Conservation (phyloP, 92 coral and sea anemone genomes). For the Siderastrea radians region DNA sequence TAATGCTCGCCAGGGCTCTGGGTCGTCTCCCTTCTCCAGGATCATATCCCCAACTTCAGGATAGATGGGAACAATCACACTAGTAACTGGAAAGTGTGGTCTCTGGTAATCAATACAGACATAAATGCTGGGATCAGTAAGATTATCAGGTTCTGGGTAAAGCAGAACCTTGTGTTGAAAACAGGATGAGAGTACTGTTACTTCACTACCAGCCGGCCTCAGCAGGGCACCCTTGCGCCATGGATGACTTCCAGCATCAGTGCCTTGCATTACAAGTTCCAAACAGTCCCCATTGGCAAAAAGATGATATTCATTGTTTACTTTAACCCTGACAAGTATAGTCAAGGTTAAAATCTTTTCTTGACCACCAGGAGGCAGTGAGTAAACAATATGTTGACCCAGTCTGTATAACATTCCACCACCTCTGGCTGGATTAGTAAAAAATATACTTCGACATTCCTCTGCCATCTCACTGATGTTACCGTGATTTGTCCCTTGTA, state of each 20-base stretch:
- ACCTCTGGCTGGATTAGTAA: not conserved
- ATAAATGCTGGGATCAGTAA: slow-evolving; percentile 42
- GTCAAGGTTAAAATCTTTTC: slow-evolving; percentile 13
- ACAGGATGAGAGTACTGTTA: slow-evolving; percentile 24
- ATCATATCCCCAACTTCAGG: slow-evolving; percentile 71
- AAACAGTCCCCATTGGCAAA: slow-evolving; percentile 44
- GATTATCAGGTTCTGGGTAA: slow-evolving; percentile 45
- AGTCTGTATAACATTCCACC: slow-evolving; percentile 33
- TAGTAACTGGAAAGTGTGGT: slow-evolving; percentile 28
- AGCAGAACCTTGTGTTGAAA: slow-evolving; percentile 50
- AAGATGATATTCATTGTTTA: slow-evolving; percentile 20
- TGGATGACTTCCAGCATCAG: slow-evolving; percentile 33
- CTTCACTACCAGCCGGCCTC: slow-evolving; percentile 25
- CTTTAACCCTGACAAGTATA: not conserved
- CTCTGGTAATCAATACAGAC: slow-evolving; percentile 25
- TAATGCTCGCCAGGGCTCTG: slow-evolving; percentile 55
- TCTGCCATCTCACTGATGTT: slow-evolving; percentile 24
- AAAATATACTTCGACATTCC: slow-evolving; percentile 27
- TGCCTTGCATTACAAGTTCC: slow-evolving; percentile 27
- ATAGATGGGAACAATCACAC: slow-evolving; percentile 49
- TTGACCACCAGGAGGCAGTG: slow-evolving; percentile 5
- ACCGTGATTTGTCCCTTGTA: slow-evolving; percentile 11
- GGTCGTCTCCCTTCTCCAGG: slow-evolving; percentile 62
- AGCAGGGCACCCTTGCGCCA: slow-evolving; percentile 57
- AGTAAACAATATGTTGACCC: slow-evolving; percentile 30